These are phyloP conservation scores for Taxidea taxus DNA, from an alignment of 2,113 vertebrate species.

Conservation along the genomic window DNA sequence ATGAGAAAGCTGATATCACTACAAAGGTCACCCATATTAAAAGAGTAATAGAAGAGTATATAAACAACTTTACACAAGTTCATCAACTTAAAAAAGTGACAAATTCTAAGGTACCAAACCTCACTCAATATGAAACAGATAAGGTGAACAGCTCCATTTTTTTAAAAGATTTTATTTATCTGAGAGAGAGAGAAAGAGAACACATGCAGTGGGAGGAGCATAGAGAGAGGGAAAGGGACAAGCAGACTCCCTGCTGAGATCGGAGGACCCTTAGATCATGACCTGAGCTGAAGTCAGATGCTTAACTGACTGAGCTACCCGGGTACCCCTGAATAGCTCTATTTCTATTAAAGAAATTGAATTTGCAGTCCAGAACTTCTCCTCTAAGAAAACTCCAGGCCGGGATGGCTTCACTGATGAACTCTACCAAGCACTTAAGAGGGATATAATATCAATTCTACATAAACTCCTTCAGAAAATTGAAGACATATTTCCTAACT, in stretches of 20 bases:
- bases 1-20: not conserved
- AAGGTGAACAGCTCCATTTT: not conserved
- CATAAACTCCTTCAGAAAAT: not conserved
- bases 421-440: not conserved
- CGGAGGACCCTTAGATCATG: not conserved
- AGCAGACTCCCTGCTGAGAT: too few relatives aligned
- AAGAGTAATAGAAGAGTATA: not conserved
- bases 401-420: not conserved
- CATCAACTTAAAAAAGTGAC: slow-evolving; percentile 18
- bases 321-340: not conserved
- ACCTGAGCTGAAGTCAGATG: not conserved
- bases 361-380: slow-evolving; percentile 4
- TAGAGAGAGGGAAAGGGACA: too few relatives aligned
- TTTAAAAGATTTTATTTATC: not conserved
- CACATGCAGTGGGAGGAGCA: not conserved
- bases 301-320: not conserved
- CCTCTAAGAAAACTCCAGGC: not conserved
- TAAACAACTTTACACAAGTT: not conserved
- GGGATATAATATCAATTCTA: not conserved
- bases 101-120: slow-evolving; percentile 16
- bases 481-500: not conserved
- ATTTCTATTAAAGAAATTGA: not conserved
- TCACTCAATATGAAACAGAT: slow-evolving; percentile 21
- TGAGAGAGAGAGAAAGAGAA: not conserved
- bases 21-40: not conserved